Evolutionary conservation across 2,888 invertebrate genomes (phyloP).

Genomic region (Phasia obesa): DNA sequence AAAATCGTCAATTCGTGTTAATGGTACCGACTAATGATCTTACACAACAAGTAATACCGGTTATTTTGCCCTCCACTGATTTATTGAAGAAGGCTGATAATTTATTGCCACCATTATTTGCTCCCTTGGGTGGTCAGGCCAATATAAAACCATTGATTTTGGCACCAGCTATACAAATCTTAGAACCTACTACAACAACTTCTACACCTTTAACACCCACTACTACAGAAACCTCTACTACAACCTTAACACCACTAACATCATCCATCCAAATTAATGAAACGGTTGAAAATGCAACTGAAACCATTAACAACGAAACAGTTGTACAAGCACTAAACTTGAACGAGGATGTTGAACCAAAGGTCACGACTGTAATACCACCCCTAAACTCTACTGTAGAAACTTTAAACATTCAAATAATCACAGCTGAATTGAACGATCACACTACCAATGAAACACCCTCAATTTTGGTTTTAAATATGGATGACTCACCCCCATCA

Average conservation of each 20-base stretch:
- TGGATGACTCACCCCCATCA: conserved; percentile 58
- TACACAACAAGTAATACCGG: conserved; percentile 77
- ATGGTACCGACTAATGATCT: conserved; percentile 79
- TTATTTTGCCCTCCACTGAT: conserved; percentile 78
- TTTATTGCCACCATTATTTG: conserved; percentile 77
- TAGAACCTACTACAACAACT: conserved; percentile 71
- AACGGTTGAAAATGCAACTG: conserved; percentile 22
- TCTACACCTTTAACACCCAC: conserved; percentile 66
- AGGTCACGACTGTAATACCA: conserved; percentile 20
- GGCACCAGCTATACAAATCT: conserved; percentile 64
- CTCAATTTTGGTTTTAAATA: conserved; percentile 61
- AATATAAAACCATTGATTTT: conserved; percentile 76
- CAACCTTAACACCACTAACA: conserved; percentile 61
- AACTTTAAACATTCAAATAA: conserved; percentile 9
- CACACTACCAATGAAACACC: conserved; percentile 49
- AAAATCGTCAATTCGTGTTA: conserved; percentile 65
- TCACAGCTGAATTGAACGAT: not conserved
- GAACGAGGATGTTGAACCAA: not conserved
- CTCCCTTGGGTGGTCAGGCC: conserved; percentile 75
- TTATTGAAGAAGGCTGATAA: conserved; percentile 76
- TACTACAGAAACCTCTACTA: conserved; percentile 67
- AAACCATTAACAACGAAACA: conserved; percentile 57
- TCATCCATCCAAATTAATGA: conserved; percentile 4
- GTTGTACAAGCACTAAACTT: conserved; percentile 30
- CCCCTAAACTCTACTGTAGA: conserved; percentile 30